Base-by-base conservation (phyloP, 1,140 invertebrate species). In the Spodoptera frugiperda region DNA sequence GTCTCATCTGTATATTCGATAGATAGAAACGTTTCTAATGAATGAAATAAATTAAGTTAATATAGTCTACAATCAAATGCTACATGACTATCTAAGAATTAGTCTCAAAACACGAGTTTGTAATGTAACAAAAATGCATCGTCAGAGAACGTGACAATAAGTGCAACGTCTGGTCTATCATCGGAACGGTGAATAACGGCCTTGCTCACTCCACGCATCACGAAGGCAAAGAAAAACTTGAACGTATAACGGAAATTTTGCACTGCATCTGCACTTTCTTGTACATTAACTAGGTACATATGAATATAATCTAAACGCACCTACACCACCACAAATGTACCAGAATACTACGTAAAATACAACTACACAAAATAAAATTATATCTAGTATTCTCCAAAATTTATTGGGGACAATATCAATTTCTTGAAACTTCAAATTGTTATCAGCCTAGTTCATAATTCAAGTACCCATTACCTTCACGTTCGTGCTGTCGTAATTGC, bases 221-320 rank as follows among this genome's bases (percentile, higher is more conserved):
- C 84, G 81, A 86, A 84, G 86, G 86, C 84, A 86, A 83, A 78
- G 84, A 87, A 92, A 91, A 88, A 91, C 82, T 83, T 83, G 76
- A 79, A 61, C 39, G 61, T 65, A 70, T 89, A 89, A 89, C 88
- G 86, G 88, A 82, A 78, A 81, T 81, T 79, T 76, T 85, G 61
- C 76, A 59, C 73, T 82, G 80, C 84, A 84, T 75, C 75, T 85
- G 79, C 73, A 78, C 53, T 75, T 78, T 63, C 83, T 77, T 74
- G 82, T 76, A 25, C 25, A 25, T 25, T 3, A 25, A 25, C 25
- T 25, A 25, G 25, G 25, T 25, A 25, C 2, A 25, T 25, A 25
- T 25, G 25, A 25, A 25, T 0, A 4, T 8, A 39, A 39, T 39
- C 33, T 39, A 39, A 39, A 39, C 33, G 5, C 9, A 6, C 33